phyloP scores from a whole-genome alignment of 2,797 vertebrate genomes.

The Acrossocheilus wenchowensis region DNA sequence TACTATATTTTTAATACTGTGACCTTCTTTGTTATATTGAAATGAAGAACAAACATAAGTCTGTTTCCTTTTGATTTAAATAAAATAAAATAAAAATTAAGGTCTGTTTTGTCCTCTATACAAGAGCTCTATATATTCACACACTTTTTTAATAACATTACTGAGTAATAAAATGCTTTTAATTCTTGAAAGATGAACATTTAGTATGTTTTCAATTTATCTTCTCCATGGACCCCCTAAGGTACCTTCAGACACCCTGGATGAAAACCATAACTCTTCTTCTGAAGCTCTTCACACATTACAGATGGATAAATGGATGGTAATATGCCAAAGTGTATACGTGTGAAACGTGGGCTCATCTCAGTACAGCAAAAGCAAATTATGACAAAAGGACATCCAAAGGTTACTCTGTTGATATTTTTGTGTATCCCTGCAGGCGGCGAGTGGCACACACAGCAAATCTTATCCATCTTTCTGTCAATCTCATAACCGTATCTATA shows the following conservation, averaged over 20 bases:
- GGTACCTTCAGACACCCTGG: neutral
- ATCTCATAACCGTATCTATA: neutral
- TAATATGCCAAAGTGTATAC: neutral
- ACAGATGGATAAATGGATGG: neutral
- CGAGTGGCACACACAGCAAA: neutral
- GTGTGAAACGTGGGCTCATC: slow-evolving; percentile 49
- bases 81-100: neutral
- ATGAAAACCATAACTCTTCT: neutral
- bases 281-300: neutral
- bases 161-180: neutral
- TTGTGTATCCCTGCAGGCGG: slow-evolving; percentile 33
- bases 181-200: neutral
- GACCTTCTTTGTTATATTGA: neutral
- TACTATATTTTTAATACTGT: neutral
- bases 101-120: neutral
- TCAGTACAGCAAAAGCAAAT: slow-evolving; percentile 60
- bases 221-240: neutral
- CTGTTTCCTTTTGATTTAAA: neutral
- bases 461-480: neutral
- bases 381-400: slow-evolving; percentile 58
- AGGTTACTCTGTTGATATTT: slow-evolving; percentile 51
- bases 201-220: neutral
- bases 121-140: neutral
- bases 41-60: neutral
- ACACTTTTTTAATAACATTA: neutral